Evolutionary conservation across 2,797 vertebrate genomes (phyloP).

Genomic region (Tragelaphus eurycerus): DNA sequence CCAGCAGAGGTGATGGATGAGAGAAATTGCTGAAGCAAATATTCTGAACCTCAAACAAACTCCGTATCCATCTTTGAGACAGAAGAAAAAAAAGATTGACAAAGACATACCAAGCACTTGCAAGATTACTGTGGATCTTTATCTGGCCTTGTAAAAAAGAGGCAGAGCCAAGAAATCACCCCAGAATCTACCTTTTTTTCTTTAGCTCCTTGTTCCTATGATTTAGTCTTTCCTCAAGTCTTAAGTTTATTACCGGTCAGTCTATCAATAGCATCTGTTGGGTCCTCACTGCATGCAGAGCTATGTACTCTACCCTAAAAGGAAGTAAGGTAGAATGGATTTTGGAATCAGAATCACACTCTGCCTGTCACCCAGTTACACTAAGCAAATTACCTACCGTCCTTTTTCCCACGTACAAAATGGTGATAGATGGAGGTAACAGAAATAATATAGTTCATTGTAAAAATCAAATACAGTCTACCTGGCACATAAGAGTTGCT

Average conservation of each 20-base stretch:
- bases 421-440: neutral
- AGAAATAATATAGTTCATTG: neutral
- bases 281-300: neutral
- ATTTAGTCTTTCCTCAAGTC: neutral
- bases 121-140: neutral
- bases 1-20: neutral
- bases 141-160: neutral
- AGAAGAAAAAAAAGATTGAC: neutral
- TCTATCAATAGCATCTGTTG: neutral
- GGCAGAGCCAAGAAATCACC: neutral
- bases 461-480: neutral
- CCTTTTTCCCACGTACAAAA: neutral
- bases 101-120: neutral
- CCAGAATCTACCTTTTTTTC: neutral
- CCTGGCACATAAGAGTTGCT: neutral
- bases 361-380: neutral
- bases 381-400: neutral
- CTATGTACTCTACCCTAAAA: neutral
- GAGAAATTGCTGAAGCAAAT: neutral
- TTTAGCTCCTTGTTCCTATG: neutral
- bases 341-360: constrained; percentile 2
- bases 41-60: neutral
- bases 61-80: neutral
- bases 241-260: neutral
- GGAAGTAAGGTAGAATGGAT: neutral